Evolutionary conservation across 2,888 invertebrate species (phyloP), one percentile per base, ranked within the genome.

Genomic region (Protonemura montana): DNA sequence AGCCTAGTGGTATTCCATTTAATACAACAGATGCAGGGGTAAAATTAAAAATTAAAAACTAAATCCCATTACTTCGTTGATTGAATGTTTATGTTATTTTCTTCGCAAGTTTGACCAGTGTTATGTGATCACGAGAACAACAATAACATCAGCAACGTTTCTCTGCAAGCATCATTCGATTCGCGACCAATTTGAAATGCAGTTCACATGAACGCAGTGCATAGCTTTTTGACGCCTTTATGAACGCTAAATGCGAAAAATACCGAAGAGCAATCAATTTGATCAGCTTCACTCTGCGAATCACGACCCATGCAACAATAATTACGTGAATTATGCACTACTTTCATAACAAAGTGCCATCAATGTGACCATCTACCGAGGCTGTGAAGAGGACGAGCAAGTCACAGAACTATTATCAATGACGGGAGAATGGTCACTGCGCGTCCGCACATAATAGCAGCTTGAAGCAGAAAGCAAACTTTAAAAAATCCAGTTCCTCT

Each of bases 401-500:
- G 59, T 21, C 7, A 13, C 21, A 21, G 2, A 78, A 6, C 27
- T 26, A 78, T 78, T 27, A 13, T 3, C n/a, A 27, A 26, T 26
- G 28, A 25, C 6, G 25, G 78, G 10, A 26, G n/a, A 26, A n/a
- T 5, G 26, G 28, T 26, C 28, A 28, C 26, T 78, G 78, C 5
- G 10, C 27, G 78, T 16, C 59, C 59, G 21, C 1, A 3, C 59
- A 59, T 21, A 1, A 21, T 59, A 21, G 16, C 59, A 59, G 59
- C 13, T 59, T 6, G 78, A 78, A 27, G 28, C 29, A 30, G 82
- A 82, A 82, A 82, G 82, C 30, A 30, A 30, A 29, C 28, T 82
- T 82, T 26, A 78, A 78, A 78, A 78, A 21, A 78, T 29, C n/a
- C 30, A 81, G 28, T 81, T 81, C 81, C 81, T 81, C 81, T 81